phyloP scores from a whole-genome alignment of 2,113 vertebrate genomes.

The Elgaria multicarinata region DNA sequence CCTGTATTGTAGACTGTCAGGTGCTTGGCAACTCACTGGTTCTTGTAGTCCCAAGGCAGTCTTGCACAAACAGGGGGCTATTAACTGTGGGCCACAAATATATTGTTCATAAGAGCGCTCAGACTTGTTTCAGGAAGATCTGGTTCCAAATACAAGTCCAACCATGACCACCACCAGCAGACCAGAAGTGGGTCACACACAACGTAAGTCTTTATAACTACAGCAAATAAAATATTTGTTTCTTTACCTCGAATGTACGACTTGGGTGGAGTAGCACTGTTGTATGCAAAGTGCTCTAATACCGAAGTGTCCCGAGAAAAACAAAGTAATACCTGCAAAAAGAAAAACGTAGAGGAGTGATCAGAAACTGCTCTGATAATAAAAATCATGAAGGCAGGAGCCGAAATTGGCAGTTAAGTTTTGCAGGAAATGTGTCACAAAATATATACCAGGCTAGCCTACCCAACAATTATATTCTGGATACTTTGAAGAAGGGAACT shows the following conservation, averaged over 20 bases:
- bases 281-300: conserved; percentile 92
- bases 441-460: not conserved
- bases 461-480: not conserved
- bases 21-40: not conserved
- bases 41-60: not conserved
- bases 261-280: conserved; percentile 93
- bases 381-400: not conserved
- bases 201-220: not conserved
- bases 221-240: not conserved
- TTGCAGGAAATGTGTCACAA: not conserved
- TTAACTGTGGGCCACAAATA: not conserved
- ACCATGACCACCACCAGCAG: not conserved
- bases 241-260: conserved; percentile 91
- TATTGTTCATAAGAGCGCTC: not conserved
- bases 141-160: too few species aligned
- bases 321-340: conserved; percentile 90
- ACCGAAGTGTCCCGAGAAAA: conserved; percentile 95
- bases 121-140: not conserved
- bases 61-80: not conserved
- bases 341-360: conserved; percentile 39
- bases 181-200: not conserved
- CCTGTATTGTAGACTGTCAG: too few species aligned
- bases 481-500: not conserved
- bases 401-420: not conserved
- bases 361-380: conserved; percentile 18